Evolutionary conservation across 2,797 vertebrate genomes (phyloP).

Genomic region (Acrossocheilus wenchowensis): DNA sequence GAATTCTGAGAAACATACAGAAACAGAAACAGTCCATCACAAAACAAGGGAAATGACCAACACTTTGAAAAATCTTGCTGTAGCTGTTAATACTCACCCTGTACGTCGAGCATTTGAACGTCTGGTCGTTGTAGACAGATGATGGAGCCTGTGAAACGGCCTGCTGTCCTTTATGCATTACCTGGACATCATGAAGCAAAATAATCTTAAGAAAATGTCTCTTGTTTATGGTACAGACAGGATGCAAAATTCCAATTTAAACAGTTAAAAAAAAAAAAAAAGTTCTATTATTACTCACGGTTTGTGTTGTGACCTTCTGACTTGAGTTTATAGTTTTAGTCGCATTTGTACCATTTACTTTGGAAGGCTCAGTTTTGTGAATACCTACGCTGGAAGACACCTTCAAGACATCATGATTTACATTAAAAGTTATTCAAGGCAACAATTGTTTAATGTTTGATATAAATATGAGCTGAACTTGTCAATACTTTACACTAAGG

Average conservation of each 20-base stretch:
- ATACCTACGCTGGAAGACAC: neutral
- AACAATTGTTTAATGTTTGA: neutral
- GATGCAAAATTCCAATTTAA: neutral
- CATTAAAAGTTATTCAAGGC: neutral
- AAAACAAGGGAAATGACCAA: neutral
- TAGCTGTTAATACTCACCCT: neutral
- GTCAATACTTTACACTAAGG: neutral
- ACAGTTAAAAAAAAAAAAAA: neutral
- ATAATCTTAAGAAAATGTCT: neutral
- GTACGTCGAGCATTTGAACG: neutral
- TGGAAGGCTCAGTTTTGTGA: neutral
- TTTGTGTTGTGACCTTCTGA: neutral
- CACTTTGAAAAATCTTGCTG: neutral
- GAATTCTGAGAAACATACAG: constrained; percentile 39
- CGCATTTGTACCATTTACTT: fast-evolving
- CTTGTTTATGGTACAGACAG: neutral
- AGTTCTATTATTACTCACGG: neutral
- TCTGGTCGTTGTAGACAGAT: fast-evolving
- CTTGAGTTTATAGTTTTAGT: neutral
- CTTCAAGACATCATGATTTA: neutral
- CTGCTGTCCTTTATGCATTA: neutral
- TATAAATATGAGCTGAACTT: neutral
- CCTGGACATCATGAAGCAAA: neutral
- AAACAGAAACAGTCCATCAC: neutral
- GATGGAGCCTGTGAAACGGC: neutral